Evolutionary conservation across 2,888 invertebrate species (phyloP), one percentile per base, ranked within the genome.

Genomic region (Cryptophagus acutangulus): DNA sequence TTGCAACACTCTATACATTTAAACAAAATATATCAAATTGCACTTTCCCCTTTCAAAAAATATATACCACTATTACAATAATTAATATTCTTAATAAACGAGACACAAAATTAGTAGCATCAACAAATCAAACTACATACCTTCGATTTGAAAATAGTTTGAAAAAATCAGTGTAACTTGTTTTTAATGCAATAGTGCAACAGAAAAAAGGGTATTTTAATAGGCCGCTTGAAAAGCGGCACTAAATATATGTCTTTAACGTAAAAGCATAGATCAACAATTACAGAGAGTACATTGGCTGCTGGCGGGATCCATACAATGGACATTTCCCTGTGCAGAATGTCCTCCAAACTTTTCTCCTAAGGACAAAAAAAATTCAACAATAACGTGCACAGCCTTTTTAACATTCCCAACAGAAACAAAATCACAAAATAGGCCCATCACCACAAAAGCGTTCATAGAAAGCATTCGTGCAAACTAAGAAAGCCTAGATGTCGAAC

Each of bases 151-250:
- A 6, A 20, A 20, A 20, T 20, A 20, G 6, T 20, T n/a, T n/a
- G n/a, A n/a, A n/a, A n/a, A n/a, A 20, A 48, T 52, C 58, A 65
- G 55, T 66, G 65, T 46, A 69, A 56, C 54, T 67, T 69, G 55
- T 69, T 66, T 57, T 62, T 67, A 50, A 66, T 55, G 50, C 66
- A 63, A 54, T 66, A 68, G 48, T 67, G 64, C 42, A 69, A 51
- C 17, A 67, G 55, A 44, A 69, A 51, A 40, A 70, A 60, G 12
- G 69, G 66, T 43, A 64, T 55, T 49, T 58, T 61, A 44, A 66
- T 49, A 20, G 67, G 61, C 51, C 62, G 61, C 46, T 53, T 59
- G 10, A 67, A 52, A 40, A 65, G 55, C 2, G 70, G 69, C 36
- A 66, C 48, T 20, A 70, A 48, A 51, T 62, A 63, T 43, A 58